Percentiles rank a stretch among this genome's conserved stretches.
Evolutionary conservation across 2,113 vertebrate genomes (phyloP).

Genomic region (Varanus komodoensis): DNA sequence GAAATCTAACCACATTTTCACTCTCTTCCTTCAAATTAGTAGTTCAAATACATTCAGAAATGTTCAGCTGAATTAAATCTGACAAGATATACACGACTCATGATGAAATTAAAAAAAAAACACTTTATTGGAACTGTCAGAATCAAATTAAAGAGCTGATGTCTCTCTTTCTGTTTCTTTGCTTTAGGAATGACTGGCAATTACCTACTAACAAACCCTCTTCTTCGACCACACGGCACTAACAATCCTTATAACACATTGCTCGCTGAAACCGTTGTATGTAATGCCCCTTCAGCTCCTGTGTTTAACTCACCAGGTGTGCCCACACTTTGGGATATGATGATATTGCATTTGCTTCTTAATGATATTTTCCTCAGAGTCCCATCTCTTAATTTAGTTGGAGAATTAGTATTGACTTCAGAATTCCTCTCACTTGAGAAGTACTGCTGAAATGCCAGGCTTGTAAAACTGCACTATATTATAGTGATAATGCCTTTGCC

Average conservation of each 20-base stretch:
- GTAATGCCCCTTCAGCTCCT: slow-evolving; percentile 98
- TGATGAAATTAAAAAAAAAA: slow-evolving; percentile 67
- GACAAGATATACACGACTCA: slow-evolving; percentile 65
- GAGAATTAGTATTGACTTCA: slow-evolving; percentile 54
- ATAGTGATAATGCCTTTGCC: slow-evolving; percentile 80
- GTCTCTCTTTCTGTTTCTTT: slow-evolving; percentile 86
- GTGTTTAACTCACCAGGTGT: slow-evolving; percentile 99
- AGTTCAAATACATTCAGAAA: slow-evolving; percentile 75
- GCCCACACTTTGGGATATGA: slow-evolving; percentile 86
- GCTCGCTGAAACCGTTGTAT: slow-evolving; percentile 99
- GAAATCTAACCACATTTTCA: slow-evolving; percentile 73
- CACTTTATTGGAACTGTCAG: slow-evolving; percentile 74
- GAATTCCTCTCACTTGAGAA: slow-evolving; percentile 69
- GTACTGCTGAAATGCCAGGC: slow-evolving; percentile 74
- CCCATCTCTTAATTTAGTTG: slow-evolving; percentile 70
- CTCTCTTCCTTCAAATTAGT: slow-evolving; percentile 74
- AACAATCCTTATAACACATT: slow-evolving; percentile 99
- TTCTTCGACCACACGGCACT: slow-evolving; percentile 99
- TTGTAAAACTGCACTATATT: slow-evolving; percentile 90
- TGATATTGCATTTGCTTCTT: slow-evolving; percentile 47
- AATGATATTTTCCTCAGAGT: slow-evolving; percentile 67
- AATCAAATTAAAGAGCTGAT: slow-evolving; percentile 83
- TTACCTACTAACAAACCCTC: slow-evolving; percentile 99
- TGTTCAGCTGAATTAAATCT: slow-evolving; percentile 71
- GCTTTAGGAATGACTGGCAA: slow-evolving; percentile 99